A percentile compares a stretch with the other conserved stretches of the same genome.
Conservation (phyloP, 1,140 invertebrate genomes). For the Caenorhabditis brenneri region DNA sequence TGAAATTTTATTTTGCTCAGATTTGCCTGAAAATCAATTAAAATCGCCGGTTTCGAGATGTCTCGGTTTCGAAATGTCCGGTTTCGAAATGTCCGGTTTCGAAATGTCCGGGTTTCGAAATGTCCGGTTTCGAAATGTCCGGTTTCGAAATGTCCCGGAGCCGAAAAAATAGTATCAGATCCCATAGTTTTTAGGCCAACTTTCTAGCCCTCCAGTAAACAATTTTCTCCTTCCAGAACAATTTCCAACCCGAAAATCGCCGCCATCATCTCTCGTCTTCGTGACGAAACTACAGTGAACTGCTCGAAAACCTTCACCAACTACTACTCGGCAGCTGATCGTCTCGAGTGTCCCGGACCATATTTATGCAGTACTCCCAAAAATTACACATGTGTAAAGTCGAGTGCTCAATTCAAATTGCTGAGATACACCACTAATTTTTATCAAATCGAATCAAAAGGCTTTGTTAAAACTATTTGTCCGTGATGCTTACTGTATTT, state of each 20-base stretch:
- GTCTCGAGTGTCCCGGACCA: background rate
- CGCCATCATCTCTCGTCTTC: background rate
- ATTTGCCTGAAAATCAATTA: too few species aligned
- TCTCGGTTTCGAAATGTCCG: too few species aligned
- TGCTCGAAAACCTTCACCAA: background rate
- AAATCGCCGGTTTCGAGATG: too few species aligned
- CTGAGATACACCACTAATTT: constrained; percentile 3
- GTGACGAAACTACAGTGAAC: background rate
- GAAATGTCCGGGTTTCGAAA: too few species aligned
- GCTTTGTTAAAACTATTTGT: background rate
- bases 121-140: too few species aligned
- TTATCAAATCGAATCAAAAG: background rate
- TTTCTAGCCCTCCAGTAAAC: too few species aligned
- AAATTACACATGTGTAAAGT: background rate
- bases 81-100: too few species aligned
- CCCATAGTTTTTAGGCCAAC: too few species aligned
- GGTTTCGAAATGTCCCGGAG: too few species aligned
- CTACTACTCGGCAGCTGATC: background rate
- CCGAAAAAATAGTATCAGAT: too few species aligned
- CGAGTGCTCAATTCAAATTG: background rate
- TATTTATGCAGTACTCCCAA: background rate
- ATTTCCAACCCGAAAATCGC: background rate
- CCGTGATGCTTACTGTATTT: background rate
- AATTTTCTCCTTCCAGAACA: background rate
- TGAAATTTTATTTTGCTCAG: too few species aligned